Evolutionary conservation across 1,140 invertebrate species (phyloP), one percentile per base, ranked within the genome.

Genomic region (Anagrus nilaparvatae): DNA sequence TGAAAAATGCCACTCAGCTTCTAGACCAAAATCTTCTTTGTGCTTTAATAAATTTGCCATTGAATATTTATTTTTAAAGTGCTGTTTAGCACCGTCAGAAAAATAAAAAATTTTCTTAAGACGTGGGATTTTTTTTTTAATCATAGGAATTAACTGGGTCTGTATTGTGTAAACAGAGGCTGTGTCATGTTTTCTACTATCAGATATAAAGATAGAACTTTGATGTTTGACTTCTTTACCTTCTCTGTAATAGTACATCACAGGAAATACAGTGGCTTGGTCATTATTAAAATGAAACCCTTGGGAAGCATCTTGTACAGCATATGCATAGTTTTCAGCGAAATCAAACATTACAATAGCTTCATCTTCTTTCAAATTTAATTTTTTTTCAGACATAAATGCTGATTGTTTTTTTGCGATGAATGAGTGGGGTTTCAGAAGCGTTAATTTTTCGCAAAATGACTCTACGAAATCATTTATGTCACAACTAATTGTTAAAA

Each of bases 271-370:
- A n/a, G 54, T 60, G 9, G 43, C 40, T 41, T 60, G 58, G 17
- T 42, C 27, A 37, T 56, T 61, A 28, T 44, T 48, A 40, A 51
- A 62, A 46, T 59, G 53, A 35, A 42, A 53, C n/a, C 48, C 39
- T 45, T 61, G 50, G 17, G 49, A 48, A 33, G 48, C 54, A 49
- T 61, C 48, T 44, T 61, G 54, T 17, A 58, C 40, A 2, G 54
- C 37, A 34, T 55, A 60, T 21, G 50, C 42, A 48, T 50, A 63
- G 31, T 60, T 59, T 52, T 62, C 49, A 38, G 55, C 55, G 50
- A 60, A 62, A 50, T 62, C 57, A 18, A 49, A 49, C 18, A 49
- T n/a, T 5, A 43, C 39, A 29, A 51, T 34, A 44, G 47, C 44
- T 17, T 51, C 45, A 33, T 28, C 25, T 18, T 43, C 16, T 44